Evolutionary conservation across 2,113 vertebrate genomes (phyloP).

Genomic region (Eleginops maclovinus): DNA sequence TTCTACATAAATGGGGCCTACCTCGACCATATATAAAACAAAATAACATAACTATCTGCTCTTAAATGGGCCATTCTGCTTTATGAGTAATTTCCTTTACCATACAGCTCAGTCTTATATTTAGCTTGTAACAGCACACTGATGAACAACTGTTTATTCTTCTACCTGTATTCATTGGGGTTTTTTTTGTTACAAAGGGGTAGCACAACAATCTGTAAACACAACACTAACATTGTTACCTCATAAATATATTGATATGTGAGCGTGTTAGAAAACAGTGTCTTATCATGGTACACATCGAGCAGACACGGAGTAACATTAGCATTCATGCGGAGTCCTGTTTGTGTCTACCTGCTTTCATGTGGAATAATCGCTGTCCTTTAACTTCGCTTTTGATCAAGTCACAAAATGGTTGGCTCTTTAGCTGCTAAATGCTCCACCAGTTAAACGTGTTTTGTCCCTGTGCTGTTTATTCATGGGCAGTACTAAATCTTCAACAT

Average conservation of each 20-base stretch:
- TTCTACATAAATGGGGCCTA: neutral
- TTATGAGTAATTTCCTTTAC: neutral
- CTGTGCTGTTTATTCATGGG: neutral
- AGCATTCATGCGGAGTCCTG: neutral
- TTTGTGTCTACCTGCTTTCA: neutral
- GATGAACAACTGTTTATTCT: neutral
- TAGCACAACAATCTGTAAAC: neutral
- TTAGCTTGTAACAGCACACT: neutral
- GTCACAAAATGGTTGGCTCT: neutral
- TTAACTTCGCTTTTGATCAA: neutral
- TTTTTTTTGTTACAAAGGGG: neutral
- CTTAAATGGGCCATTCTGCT: neutral
- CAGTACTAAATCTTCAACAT: neutral
- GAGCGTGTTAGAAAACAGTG: neutral
- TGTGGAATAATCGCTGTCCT: neutral
- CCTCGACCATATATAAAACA: neutral
- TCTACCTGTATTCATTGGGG: neutral
- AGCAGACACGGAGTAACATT: neutral
- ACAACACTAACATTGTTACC: neutral
- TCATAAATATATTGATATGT: conserved; percentile 4
- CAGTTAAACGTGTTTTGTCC: neutral
- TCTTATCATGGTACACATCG: neutral
- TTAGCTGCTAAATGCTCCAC: neutral
- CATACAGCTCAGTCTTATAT: neutral
- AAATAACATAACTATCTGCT: neutral